A percentile compares a stretch with the other conserved stretches of the same genome.
Evolutionary conservation across 2,888 invertebrate species (phyloP).

Genomic region (Brachynemurus nebulosus): DNA sequence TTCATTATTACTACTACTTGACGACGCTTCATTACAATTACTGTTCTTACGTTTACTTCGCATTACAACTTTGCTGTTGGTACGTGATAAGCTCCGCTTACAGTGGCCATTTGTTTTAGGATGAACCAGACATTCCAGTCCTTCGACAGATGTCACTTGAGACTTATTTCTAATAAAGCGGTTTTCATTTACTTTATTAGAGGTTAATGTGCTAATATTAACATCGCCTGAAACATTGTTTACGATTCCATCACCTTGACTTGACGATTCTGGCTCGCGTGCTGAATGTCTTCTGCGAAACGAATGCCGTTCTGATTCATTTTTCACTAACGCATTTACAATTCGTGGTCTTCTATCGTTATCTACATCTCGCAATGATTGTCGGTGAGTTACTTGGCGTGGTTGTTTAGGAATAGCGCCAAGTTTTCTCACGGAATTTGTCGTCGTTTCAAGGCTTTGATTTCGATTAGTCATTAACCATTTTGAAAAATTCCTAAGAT

Average conservation of each 20-base stretch:
- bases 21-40: slow-evolving; percentile 36
- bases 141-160: slow-evolving; percentile 20
- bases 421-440: slow-evolving; percentile 33
- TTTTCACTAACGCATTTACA: slow-evolving; percentile 23
- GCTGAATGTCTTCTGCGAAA: not conserved
- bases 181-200: not conserved
- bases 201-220: not conserved
- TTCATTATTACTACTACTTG: slow-evolving; percentile 49
- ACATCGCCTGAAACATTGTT: not conserved
- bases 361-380: slow-evolving; percentile 10
- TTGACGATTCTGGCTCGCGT: not conserved
- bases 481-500: not conserved
- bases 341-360: slow-evolving; percentile 30
- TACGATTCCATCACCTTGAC: not conserved
- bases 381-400: slow-evolving; percentile 12
- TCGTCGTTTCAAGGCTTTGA: not conserved
- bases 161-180: not conserved
- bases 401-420: slow-evolving; percentile 58
- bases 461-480: not conserved
- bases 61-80: slow-evolving; percentile 5
- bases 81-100: slow-evolving; percentile 1
- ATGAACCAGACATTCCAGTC: slow-evolving; percentile 24
- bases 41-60: slow-evolving; percentile 27
- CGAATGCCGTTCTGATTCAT: slow-evolving; percentile 26
- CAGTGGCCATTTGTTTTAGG: not conserved